phyloP scores from a whole-genome alignment of 2,888 invertebrate genomes.

The Meandrusa payeni region DNA sequence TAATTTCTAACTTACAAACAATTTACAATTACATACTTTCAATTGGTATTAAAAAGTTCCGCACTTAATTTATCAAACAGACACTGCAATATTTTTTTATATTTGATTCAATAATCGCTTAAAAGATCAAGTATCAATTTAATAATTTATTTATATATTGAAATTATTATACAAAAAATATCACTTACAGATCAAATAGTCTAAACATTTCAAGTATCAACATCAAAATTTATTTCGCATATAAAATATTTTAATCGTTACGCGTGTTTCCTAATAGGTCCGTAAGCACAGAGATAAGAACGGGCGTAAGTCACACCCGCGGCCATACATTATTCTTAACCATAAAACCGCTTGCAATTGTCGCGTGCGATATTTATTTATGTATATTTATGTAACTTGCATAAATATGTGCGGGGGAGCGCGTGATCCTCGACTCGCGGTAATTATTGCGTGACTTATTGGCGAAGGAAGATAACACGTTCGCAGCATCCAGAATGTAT shows the following conservation, averaged over 20 bases:
- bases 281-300: constrained; percentile 8
- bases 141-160: no score
- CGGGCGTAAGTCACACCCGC: constrained; percentile 33
- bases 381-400: constrained; percentile 59
- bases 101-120: no score
- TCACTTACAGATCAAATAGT: no score
- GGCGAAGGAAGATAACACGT: constrained; percentile 75
- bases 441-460: constrained; percentile 80
- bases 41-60: no score
- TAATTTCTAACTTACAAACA: no score
- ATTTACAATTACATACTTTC: no score
- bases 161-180: no score
- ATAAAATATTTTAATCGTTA: constrained; percentile 14
- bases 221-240: no score
- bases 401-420: constrained; percentile 70
- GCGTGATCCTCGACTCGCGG: constrained; percentile 66
- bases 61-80: no score
- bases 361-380: constrained; percentile 58
- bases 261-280: constrained; percentile 13
- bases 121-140: no score
- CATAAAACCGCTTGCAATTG: constrained; percentile 56
- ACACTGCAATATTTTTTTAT: no score
- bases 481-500: constrained; percentile 48
- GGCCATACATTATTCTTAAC: constrained; percentile 49
- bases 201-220: no score